Conservation (phyloP, 2,797 vertebrate genomes). For the Sciurus carolinensis region DNA sequence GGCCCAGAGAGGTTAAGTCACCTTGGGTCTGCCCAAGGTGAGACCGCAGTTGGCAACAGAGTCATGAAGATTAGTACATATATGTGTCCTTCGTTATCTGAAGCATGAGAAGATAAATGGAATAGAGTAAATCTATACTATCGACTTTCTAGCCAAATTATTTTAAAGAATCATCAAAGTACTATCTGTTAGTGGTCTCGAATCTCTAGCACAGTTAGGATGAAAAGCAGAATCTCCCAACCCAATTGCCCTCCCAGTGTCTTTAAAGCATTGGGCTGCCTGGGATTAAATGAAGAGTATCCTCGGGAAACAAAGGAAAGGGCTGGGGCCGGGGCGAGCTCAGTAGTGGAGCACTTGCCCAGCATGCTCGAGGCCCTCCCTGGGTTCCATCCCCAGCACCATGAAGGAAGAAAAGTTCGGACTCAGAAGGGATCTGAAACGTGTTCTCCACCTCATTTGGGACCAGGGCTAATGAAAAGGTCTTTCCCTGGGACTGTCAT, state of each 20-base stretch:
- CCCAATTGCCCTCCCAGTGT: neutral
- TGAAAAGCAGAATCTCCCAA: neutral
- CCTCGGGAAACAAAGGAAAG: neutral
- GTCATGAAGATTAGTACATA: neutral
- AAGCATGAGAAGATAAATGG: constrained; percentile 12
- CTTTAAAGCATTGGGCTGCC: neutral
- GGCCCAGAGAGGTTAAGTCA: neutral
- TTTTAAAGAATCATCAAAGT: neutral
- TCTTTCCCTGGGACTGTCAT: neutral
- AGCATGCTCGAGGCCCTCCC: neutral
- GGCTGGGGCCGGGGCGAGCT: neutral
- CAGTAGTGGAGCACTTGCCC: neutral
- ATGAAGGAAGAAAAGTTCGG: neutral
- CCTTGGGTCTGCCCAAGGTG: no score
- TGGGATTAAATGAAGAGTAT: neutral
- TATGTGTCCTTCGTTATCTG: neutral
- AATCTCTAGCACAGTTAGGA: neutral
- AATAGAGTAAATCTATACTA: neutral
- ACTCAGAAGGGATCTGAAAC: constrained; percentile 25
- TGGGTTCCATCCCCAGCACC: neutral
- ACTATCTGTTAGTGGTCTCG: neutral
- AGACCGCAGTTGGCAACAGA: neutral
- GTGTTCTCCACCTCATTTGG: neutral
- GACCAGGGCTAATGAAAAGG: neutral
- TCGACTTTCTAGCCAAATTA: neutral